A percentile compares a stretch with the other conserved stretches of the same genome.
Evolutionary conservation across 2,113 vertebrate genomes (phyloP).

Genomic region (Leiothrix lutea): DNA sequence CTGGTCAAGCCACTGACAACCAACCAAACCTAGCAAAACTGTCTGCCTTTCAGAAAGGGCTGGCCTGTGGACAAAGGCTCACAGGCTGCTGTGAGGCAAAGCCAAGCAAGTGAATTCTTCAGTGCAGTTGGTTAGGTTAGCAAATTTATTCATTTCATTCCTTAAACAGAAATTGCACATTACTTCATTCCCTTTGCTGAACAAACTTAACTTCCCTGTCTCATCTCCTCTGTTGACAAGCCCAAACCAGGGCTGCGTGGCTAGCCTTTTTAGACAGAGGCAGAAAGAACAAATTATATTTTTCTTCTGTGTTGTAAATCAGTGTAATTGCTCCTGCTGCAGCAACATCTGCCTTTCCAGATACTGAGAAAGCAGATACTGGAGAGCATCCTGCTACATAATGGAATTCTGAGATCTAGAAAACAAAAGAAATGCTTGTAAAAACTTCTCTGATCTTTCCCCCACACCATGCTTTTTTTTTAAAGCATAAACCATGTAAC

Average conservation of each 20-base stretch:
- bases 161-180: neutral
- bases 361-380: conserved; percentile 4
- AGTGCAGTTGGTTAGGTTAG: neutral
- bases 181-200: neutral
- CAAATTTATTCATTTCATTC: neutral
- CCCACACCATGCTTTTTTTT: rapidly evolving
- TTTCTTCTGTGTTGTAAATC: neutral
- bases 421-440: neutral
- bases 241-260: neutral
- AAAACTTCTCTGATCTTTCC: neutral
- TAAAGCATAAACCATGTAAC: neutral
- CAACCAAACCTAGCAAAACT: neutral
- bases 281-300: neutral
- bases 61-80: neutral
- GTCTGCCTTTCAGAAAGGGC: neutral
- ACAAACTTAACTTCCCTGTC: neutral
- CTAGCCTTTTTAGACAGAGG: neutral
- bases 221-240: neutral
- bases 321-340: conserved; percentile 2
- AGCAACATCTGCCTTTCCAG: conserved; percentile 22
- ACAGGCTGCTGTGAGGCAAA: neutral
- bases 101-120: neutral
- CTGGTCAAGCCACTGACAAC: neutral
- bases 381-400: neutral
- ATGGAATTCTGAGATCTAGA: neutral